Evolutionary conservation across 1,140 invertebrate species (phyloP), one percentile per base, ranked within the genome.

Genomic region (Caenorhabditis briggsae): DNA sequence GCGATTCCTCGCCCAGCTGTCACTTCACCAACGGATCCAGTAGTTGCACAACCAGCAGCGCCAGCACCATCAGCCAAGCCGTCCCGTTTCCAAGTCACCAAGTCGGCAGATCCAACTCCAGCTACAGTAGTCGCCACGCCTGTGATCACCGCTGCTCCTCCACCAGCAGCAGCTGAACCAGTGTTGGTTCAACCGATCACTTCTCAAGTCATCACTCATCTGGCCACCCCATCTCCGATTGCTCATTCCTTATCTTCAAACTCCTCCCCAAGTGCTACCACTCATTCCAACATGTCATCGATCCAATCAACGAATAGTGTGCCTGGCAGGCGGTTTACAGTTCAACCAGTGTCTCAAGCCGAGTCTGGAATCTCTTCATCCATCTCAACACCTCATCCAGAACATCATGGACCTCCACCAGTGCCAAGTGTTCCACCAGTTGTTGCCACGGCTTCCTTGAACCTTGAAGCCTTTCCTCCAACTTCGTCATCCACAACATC

Each of bases 351-450:
- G 18, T 56, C 61, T 11, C 43, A 61, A 46, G 55, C 58, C 12
- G 61, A 70, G 20, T 70, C 78, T 53, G 78, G 61, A 58, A 61
- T 82, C 46, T 87, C 82, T 25, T 70, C 82, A 18, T 89, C 55
- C 8, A 56, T 59, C 20, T 74, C 59, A 12, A 83, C 64, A 12
- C 65, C 56, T 53, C 82, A 61, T 84, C 88, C 56, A 64, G 61
- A 78, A 70, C n/a, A 23, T 58, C 8, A 82, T 20, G 41, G 86
- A 61, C 56, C 85, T n/a, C 84, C 89, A 82, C 43, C 82, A 46
- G 46, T 90, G 84, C 58, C 84, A 58, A 70, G 83, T 89, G 53
- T 85, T 82, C 70, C 59, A 50, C 20, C 64, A 85, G 56, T 83
- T 48, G 48, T 70, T 5, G 64, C 86, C 43, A 41, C 48, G 53